These are phyloP conservation scores for Calameuta idolon DNA, from an alignment of 2,888 invertebrate genomes.

Conservation along the genomic window DNA sequence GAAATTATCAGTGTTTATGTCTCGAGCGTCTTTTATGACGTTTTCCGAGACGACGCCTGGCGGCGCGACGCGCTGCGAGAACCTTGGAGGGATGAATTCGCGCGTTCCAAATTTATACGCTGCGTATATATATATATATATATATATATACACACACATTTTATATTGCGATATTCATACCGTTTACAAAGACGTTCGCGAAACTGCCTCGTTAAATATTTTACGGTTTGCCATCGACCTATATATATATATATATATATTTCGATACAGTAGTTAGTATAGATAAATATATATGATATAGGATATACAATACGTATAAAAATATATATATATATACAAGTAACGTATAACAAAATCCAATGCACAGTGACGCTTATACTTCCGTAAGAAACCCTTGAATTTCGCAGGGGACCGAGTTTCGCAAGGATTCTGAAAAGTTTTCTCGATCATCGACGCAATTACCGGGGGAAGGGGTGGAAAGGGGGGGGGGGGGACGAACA, in stretches of 20 bases:
- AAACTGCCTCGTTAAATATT: constrained; percentile 63
- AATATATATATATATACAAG: not conserved
- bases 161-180: constrained; percentile 64
- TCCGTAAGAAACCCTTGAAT: no score
- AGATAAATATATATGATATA: not conserved
- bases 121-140: constrained; percentile 36
- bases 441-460: no score
- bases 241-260: no score
- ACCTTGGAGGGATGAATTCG: constrained; percentile 24
- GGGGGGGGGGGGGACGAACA: not conserved
- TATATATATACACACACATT: constrained; percentile 39
- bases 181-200: constrained; percentile 58
- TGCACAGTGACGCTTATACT: not conserved
- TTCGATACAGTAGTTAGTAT: no score
- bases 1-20: constrained; percentile 51
- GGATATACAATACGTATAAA: not conserved
- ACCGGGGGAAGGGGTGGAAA: no score
- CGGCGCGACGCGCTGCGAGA: constrained; percentile 17
- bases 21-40: constrained; percentile 37
- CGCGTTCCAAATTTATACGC: constrained; percentile 39
- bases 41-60: constrained; percentile 19
- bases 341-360: not conserved
- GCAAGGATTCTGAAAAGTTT: no score
- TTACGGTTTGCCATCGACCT: constrained; percentile 42
- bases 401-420: no score